These are phyloP conservation scores for Uria lomvia DNA, from an alignment of 2,113 vertebrate genomes.

Conservation along the genomic window DNA sequence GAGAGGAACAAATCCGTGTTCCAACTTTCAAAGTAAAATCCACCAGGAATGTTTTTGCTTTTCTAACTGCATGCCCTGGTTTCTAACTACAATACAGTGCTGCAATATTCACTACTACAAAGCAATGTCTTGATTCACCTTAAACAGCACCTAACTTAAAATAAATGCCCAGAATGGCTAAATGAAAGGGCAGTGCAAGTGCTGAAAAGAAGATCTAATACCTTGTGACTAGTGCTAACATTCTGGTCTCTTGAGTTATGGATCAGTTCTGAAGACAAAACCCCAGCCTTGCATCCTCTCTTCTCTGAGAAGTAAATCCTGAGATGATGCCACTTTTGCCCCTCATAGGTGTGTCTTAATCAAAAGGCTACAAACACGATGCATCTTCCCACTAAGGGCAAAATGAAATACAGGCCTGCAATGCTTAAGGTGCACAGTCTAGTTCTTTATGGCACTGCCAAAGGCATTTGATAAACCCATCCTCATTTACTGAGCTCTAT, in stretches of 20 bases:
- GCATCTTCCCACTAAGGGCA: background rate
- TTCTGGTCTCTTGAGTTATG: background rate
- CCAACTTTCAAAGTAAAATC: background rate
- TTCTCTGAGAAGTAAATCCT: background rate
- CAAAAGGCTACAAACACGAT: background rate
- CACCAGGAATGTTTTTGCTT: background rate
- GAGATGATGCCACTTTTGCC: background rate
- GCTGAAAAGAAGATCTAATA: background rate
- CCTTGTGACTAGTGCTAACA: background rate
- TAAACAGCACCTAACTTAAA: background rate
- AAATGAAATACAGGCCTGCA: background rate
- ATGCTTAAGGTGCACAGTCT: background rate
- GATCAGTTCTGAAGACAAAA: background rate
- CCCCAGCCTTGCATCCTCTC: rapidly evolving
- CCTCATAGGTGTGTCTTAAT: background rate
- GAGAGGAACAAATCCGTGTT: background rate
- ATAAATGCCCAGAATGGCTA: background rate
- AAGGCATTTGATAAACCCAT: background rate
- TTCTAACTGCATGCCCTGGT: background rate
- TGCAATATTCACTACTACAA: background rate
- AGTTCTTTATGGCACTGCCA: conserved; percentile 11
- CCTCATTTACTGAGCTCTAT: background rate
- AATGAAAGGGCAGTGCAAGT: background rate
- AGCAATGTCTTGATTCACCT: background rate
- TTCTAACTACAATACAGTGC: background rate